Evolutionary conservation across 2,797 vertebrate species (phyloP).

Genomic region (Prionace glauca): DNA sequence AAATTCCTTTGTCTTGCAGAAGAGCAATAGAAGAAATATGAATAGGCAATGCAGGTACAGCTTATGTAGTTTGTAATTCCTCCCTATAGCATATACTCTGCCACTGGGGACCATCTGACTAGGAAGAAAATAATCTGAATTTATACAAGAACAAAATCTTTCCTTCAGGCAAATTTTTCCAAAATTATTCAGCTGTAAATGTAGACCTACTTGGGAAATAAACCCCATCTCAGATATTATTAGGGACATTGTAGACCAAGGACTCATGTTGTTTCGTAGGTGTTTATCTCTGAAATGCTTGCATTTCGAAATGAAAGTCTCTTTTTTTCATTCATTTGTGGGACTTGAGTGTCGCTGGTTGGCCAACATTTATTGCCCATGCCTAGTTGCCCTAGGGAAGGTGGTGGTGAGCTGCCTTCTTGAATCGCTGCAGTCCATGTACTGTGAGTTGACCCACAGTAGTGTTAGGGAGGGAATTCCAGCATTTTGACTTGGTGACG

Average conservation of each 20-base stretch:
- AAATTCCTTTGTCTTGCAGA: no score
- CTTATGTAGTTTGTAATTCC: not conserved
- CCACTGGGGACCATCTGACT: not conserved
- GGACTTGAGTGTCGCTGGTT: no score
- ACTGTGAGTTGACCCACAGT: no score
- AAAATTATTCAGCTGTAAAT: not conserved
- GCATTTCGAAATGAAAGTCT: not conserved
- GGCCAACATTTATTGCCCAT: no score
- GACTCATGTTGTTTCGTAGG: not conserved
- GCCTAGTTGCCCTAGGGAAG: no score
- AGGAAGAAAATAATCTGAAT: not conserved
- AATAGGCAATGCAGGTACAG: not conserved
- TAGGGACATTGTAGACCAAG: not conserved
- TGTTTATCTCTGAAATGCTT: not conserved
- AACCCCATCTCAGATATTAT: not conserved
- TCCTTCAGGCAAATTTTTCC: not conserved
- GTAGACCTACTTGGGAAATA: not conserved
- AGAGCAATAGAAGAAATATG: no score
- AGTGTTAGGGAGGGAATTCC: no score
- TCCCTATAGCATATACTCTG: not conserved
- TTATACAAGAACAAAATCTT: not conserved
- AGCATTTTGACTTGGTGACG: no score
- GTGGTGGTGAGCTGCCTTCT: no score
- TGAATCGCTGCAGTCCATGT: no score
- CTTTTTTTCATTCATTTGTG: no score